Evolutionary conservation across 2,113 vertebrate species (phyloP).

Genomic region (Dermatemys mawii): DNA sequence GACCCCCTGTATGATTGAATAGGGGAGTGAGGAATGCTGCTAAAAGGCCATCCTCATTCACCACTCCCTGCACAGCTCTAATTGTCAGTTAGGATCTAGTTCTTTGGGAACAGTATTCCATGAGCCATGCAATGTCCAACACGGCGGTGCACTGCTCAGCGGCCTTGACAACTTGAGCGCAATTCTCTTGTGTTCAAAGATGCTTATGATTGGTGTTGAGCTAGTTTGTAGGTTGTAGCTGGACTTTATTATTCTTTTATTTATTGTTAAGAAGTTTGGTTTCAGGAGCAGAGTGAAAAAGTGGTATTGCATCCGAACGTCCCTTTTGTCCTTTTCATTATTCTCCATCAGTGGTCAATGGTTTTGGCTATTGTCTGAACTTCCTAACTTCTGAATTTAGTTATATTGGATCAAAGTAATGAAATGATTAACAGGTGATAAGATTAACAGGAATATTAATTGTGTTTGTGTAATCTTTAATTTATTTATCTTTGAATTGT

Average conservation of each 20-base stretch:
- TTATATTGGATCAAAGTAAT: background rate
- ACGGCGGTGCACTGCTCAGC: background rate
- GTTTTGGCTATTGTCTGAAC: background rate
- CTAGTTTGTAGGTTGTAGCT: background rate
- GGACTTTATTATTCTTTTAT: accelerated
- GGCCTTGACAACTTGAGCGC: accelerated
- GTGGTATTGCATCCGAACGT: background rate
- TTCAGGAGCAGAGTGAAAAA: background rate
- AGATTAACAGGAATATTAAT: background rate
- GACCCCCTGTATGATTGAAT: background rate
- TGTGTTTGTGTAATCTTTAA: background rate
- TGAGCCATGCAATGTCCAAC: background rate
- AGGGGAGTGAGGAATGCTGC: background rate
- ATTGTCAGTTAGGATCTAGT: accelerated
- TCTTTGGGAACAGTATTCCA: background rate
- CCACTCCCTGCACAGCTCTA: accelerated
- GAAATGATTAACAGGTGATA: background rate
- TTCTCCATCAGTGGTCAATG: background rate
- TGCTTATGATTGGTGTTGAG: accelerated
- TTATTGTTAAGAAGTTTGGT: background rate
- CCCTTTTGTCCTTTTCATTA: background rate
- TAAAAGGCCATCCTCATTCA: background rate
- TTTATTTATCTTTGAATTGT: background rate
- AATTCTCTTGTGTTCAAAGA: accelerated
- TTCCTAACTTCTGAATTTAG: background rate